Evolutionary conservation across 2,113 vertebrate genomes (phyloP).

Genomic region (Tenebrosternarchus preto): DNA sequence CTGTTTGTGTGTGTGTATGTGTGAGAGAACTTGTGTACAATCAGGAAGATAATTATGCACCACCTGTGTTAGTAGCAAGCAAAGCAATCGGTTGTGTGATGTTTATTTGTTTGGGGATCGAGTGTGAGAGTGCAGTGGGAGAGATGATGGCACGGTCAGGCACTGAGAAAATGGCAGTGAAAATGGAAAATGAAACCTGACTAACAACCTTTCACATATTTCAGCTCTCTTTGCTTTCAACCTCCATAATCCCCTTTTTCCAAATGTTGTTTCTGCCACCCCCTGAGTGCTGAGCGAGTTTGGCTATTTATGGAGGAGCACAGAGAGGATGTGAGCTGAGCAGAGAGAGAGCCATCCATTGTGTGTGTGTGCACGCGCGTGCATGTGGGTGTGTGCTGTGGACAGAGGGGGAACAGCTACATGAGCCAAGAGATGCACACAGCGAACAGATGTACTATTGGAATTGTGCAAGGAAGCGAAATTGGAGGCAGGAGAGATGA

Average conservation of each 20-base stretch:
- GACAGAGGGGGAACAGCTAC: conserved; percentile 42
- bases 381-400: conserved; percentile 51
- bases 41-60: conserved; percentile 8
- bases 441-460: conserved; percentile 11
- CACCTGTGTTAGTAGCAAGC: neutral
- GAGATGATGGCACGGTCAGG: neutral
- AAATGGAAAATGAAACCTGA: conserved; percentile 22
- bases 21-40: neutral
- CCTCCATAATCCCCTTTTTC: conserved; percentile 64
- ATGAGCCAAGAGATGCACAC: conserved; percentile 22
- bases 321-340: conserved; percentile 70
- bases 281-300: conserved; percentile 62
- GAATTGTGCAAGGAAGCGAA: neutral
- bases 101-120: neutral
- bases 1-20: neutral
- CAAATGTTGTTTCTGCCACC: conserved; percentile 64
- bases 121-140: neutral
- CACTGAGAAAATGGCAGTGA: neutral
- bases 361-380: conserved; percentile 40
- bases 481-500: neutral
- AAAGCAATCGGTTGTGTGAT: neutral
- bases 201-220: conserved; percentile 22
- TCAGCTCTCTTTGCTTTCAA: conserved; percentile 40
- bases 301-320: conserved; percentile 70
- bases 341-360: conserved; percentile 56